phyloP scores from a whole-genome alignment of 2,113 vertebrate genomes.

The Pelmatolapia mariae region DNA sequence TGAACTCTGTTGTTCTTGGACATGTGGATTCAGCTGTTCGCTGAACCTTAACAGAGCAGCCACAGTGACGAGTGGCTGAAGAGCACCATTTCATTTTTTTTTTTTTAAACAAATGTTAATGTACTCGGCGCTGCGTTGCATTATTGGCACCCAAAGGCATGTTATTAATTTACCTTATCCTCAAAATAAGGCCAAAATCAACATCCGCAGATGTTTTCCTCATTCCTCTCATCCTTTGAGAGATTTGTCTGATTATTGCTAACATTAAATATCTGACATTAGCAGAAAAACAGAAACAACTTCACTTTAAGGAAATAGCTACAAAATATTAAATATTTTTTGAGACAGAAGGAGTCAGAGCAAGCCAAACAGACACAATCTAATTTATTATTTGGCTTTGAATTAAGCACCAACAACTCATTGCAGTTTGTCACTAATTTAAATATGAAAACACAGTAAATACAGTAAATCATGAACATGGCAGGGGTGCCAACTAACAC shows the following conservation, averaged over 20 bases:
- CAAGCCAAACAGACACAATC: neutral
- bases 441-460: neutral
- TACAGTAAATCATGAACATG: neutral
- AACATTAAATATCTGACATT: neutral
- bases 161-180: neutral
- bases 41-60: neutral
- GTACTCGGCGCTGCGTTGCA: neutral
- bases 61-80: neutral
- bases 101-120: neutral
- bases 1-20: neutral
- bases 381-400: neutral
- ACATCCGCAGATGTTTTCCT: neutral
- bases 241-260: neutral
- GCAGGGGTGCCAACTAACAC: neutral
- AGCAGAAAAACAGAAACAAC: neutral
- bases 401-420: neutral
- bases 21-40: constrained; percentile 1
- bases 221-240: neutral
- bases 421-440: neutral
- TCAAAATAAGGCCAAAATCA: neutral
- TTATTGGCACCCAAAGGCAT: neutral
- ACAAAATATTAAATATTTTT: neutral
- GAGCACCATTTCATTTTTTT: constrained; percentile 3
- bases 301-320: neutral
- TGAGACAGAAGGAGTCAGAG: neutral